Percentiles rank a stretch among this genome's conserved stretches.
Conservation (phyloP, 2,797 vertebrate species). For the Oreonectes daqikongensis region DNA sequence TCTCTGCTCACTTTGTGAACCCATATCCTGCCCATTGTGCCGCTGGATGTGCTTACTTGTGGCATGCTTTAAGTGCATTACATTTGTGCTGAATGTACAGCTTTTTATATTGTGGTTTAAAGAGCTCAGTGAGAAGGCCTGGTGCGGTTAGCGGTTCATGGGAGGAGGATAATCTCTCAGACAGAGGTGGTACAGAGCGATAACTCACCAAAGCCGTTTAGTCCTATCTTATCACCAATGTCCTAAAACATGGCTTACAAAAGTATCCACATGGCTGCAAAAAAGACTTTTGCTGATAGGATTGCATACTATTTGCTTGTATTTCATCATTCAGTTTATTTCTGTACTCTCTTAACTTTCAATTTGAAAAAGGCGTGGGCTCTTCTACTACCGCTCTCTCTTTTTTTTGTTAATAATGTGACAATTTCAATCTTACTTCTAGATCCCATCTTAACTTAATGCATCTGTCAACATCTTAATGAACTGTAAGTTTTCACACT, state of each 20-base stretch:
- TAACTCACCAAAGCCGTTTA: constrained; percentile 64
- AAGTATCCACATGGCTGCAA: constrained; percentile 23
- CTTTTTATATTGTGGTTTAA: constrained; percentile 80
- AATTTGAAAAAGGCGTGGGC: neutral
- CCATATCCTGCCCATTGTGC: constrained; percentile 86
- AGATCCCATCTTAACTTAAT: constrained; percentile 27
- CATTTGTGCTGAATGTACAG: constrained; percentile 80
- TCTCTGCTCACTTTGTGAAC: constrained; percentile 80
- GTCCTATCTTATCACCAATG: constrained; percentile 56
- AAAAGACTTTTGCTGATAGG: constrained; percentile 37
- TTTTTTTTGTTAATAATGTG: constrained; percentile 14
- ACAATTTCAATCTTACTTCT: constrained; percentile 31
- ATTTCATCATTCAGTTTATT: neutral
- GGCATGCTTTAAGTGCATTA: constrained; percentile 80
- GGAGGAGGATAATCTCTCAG: constrained; percentile 71
- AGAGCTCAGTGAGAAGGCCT: constrained; percentile 73
- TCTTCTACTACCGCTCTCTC: neutral
- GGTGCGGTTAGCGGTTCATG: constrained; percentile 68
- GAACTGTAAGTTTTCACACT: constrained; percentile 43
- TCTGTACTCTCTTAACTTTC: neutral
- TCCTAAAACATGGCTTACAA: constrained; percentile 52
- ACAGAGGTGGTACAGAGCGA: constrained; percentile 64
- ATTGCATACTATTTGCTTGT: neutral
- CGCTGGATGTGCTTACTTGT: constrained; percentile 73
- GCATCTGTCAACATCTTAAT: constrained; percentile 44